A percentile compares a stretch with the other conserved stretches of the same genome.
phyloP scores from a whole-genome alignment of 2,888 invertebrate species.

The Latrodectus elegans region DNA sequence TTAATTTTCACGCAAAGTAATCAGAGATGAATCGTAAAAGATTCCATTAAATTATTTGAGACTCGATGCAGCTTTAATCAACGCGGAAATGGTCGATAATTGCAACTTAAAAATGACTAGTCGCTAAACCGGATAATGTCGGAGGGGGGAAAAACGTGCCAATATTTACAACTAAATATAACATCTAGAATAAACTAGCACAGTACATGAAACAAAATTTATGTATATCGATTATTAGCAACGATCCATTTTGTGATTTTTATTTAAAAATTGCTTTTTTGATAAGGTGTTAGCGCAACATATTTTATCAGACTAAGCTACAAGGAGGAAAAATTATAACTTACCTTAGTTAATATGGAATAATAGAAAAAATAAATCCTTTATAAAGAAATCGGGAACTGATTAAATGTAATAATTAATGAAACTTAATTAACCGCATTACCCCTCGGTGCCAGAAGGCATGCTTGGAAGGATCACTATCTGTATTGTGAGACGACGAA shows the following conservation, averaged over 20 bases:
- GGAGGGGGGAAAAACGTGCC: not conserved
- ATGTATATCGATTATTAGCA: not conserved
- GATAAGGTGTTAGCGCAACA: slow-evolving; percentile 31
- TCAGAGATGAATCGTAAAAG: not conserved
- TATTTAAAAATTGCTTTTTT: not conserved
- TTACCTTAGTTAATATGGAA: not conserved
- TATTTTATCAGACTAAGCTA: slow-evolving; percentile 18
- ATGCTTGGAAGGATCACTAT: slow-evolving; percentile 31
- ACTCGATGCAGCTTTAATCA: not conserved
- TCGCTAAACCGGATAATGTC: not conserved
- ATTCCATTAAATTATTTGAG: too few species aligned
- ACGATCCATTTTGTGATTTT: too few species aligned
- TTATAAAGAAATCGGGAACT: not conserved
- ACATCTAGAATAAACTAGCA: not conserved
- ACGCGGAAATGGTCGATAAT: not conserved
- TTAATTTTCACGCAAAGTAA: not conserved
- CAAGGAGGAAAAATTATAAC: not conserved
- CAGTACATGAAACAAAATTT: not conserved
- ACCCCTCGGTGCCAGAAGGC: slow-evolving; percentile 39
- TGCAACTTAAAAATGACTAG: not conserved
- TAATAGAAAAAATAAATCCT: not conserved
- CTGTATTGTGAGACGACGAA: slow-evolving; percentile 58
- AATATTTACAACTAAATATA: not conserved
- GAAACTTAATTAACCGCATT: slow-evolving; percentile 49
- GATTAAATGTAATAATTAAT: slow-evolving; percentile 7